Evolutionary conservation across 2,888 invertebrate species (phyloP).

Genomic region (Ommatoiulus sabulosus): DNA sequence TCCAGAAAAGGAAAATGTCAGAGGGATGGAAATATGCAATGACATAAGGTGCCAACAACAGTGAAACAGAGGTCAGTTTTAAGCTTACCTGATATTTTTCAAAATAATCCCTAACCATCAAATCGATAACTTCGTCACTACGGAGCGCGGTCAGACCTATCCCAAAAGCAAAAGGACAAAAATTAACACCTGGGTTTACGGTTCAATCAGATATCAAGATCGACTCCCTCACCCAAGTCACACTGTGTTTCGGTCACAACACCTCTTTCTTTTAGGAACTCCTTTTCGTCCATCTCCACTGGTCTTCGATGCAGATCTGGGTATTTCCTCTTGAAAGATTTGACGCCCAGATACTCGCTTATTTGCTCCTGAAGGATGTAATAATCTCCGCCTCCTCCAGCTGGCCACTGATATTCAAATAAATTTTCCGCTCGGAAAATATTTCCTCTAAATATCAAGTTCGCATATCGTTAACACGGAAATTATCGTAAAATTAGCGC

Average conservation of each 20-base stretch:
- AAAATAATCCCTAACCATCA: constrained; percentile 95
- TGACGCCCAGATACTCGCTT: constrained; percentile 92
- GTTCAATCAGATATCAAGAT: too few species aligned
- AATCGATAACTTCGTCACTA: constrained; percentile 92
- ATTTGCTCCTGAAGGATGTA: constrained; percentile 97
- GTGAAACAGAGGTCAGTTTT: not conserved
- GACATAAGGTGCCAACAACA: not conserved
- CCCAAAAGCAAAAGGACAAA: constrained; percentile 53
- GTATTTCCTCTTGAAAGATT: constrained; percentile 96
- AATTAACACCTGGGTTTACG: not conserved
- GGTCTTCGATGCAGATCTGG: constrained; percentile 86
- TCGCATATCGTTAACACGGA: not conserved
- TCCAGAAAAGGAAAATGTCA: not conserved
- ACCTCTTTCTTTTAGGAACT: constrained; percentile 84
- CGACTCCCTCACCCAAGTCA: constrained; percentile 90
- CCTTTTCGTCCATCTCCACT: constrained; percentile 91
- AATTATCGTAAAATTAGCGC: too few species aligned
- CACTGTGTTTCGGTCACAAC: constrained; percentile 89
- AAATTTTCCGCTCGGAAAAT: constrained; percentile 80
- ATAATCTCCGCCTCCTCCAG: constrained; percentile 76
- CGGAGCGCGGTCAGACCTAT: constrained; percentile 85
- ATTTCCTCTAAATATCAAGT: constrained; percentile 52
- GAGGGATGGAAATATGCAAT: not conserved
- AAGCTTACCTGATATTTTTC: constrained; percentile 77
- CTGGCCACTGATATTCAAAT: constrained; percentile 95